phyloP scores from a whole-genome alignment of 2,113 vertebrate species.

The Vulpes lagopus region DNA sequence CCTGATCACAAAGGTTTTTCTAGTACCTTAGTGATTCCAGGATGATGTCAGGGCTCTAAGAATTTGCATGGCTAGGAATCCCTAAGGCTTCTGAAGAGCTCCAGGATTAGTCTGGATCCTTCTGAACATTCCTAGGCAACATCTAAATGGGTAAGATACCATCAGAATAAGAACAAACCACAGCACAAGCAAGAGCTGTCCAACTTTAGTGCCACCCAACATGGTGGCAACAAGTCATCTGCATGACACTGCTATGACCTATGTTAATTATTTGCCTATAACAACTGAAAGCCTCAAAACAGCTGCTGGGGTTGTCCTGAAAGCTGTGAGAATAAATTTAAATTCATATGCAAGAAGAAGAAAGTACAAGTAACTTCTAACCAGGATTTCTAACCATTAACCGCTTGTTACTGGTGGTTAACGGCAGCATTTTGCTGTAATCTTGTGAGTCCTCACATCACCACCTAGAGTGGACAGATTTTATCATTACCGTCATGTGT shows the following conservation, averaged over 20 bases:
- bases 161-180: not conserved
- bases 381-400: too few species aligned
- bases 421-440: not conserved
- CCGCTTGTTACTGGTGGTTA: not conserved
- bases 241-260: not conserved
- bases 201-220: not conserved
- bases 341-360: not conserved
- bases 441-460: not conserved
- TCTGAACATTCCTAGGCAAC: not conserved
- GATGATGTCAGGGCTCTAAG: not conserved
- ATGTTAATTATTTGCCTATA: not conserved
- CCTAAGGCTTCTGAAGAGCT: not conserved
- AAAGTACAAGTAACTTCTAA: not conserved
- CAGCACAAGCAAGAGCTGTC: not conserved
- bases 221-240: not conserved
- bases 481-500: not conserved
- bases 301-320: not conserved
- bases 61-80: not conserved
- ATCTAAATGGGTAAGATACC: not conserved
- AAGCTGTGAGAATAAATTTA: not conserved
- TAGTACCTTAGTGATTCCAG: not conserved
- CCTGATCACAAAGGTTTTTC: not conserved
- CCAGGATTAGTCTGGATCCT: not conserved
- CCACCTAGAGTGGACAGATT: not conserved
- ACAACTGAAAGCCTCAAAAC: not conserved